Evolutionary conservation across 2,797 vertebrate genomes (phyloP).

Genomic region (Pseudocheirus occidentalis): DNA sequence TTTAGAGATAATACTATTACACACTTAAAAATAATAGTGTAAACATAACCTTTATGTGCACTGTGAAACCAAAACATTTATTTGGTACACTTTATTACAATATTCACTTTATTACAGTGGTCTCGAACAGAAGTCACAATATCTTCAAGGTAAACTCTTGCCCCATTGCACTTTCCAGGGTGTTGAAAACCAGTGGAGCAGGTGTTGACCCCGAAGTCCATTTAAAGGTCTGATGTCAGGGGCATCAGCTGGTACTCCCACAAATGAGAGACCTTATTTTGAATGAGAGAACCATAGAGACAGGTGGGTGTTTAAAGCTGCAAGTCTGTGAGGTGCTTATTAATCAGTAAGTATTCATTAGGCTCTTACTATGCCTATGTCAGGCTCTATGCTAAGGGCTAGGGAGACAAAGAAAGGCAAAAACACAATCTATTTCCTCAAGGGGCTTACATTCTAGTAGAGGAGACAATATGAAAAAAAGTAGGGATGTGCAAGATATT

Average conservation of each 20-base stretch:
- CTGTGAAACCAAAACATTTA: too few species aligned
- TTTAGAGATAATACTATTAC: too few species aligned
- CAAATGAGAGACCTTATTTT: slow-evolving; percentile 1
- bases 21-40: too few species aligned
- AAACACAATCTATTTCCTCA: neutral
- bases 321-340: neutral
- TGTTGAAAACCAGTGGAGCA: neutral
- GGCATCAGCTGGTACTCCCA: neutral
- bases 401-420: neutral
- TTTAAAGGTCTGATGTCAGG: neutral
- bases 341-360: neutral
- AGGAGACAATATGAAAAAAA: neutral
- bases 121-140: neutral
- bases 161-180: neutral
- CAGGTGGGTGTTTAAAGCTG: neutral
- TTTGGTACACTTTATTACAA: neutral
- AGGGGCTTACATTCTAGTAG: neutral
- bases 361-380: neutral
- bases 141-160: neutral
- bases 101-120: neutral
- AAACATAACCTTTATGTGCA: too few species aligned
- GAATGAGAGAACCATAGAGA: neutral
- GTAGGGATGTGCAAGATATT: neutral
- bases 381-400: neutral
- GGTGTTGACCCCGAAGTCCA: slow-evolving; percentile 1